A percentile compares a stretch with the other conserved stretches of the same genome.
These are phyloP conservation scores for Schrankia costaestrigalis DNA, from an alignment of 2,888 invertebrate species.

Conservation along the genomic window DNA sequence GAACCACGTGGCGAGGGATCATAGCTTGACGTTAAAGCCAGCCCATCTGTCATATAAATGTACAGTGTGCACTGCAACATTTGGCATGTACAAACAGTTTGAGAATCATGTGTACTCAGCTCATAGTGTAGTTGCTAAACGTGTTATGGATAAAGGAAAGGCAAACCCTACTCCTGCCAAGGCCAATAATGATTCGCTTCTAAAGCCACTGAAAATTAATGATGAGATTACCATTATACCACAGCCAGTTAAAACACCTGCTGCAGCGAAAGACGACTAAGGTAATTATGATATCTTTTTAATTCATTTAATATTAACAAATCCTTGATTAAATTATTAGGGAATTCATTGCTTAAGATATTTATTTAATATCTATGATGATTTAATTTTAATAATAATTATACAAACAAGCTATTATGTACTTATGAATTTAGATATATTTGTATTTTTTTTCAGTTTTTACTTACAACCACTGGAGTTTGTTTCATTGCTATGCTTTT, in stretches of 20 bases:
- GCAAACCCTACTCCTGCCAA: constrained; percentile 43
- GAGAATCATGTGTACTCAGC: constrained; percentile 97
- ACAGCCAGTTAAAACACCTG: constrained; percentile 82
- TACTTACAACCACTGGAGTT: too few species aligned
- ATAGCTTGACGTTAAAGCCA: constrained; percentile 94
- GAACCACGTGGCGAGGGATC: constrained; percentile 95
- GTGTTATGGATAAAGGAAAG: constrained; percentile 72
- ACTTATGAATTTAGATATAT: too few species aligned
- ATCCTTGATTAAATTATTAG: too few species aligned
- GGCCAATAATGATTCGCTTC: constrained; percentile 50
- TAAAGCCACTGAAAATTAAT: constrained; percentile 91
- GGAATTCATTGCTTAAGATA: too few species aligned
- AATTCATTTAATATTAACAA: too few species aligned
- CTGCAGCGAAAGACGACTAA: constrained; percentile 51
- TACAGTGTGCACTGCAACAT: constrained; percentile 96
- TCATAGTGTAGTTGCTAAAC: constrained; percentile 93
- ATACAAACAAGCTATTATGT: too few species aligned
- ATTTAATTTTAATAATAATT: too few species aligned
- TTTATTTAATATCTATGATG: too few species aligned
- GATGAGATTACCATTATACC: constrained; percentile 95
- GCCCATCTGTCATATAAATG: constrained; percentile 97
- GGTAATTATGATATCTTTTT: constrained; percentile 29
- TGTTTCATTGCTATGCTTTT: too few species aligned
- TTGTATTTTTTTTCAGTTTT: too few species aligned
- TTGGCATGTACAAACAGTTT: constrained; percentile 97